Evolutionary conservation across 2,797 vertebrate species (phyloP).

Genomic region (Sphaeramia orbicularis): DNA sequence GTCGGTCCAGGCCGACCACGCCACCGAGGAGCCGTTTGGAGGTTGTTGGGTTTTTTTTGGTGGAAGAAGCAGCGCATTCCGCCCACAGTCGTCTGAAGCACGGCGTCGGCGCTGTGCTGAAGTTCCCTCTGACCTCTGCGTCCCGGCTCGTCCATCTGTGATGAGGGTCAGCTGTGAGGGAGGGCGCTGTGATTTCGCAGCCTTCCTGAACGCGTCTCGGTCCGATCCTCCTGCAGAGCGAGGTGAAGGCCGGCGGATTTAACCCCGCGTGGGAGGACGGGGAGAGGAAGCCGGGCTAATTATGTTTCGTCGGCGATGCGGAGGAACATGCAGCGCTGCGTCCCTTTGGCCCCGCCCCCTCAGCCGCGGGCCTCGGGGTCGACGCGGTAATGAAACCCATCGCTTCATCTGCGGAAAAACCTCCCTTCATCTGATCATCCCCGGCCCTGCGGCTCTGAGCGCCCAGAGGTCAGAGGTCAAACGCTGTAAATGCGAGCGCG

Average conservation of each 20-base stretch:
- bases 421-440: slow-evolving; percentile 42
- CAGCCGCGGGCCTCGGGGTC: slow-evolving; percentile 25
- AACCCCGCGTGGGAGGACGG: slow-evolving; percentile 61
- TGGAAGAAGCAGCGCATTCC: slow-evolving; percentile 34
- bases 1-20: not conserved
- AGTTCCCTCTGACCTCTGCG: slow-evolving; percentile 26
- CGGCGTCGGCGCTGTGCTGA: slow-evolving; percentile 39
- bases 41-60: no score
- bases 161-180: slow-evolving; percentile 63
- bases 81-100: slow-evolving; percentile 33
- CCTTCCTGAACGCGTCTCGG: slow-evolving; percentile 49
- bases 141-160: slow-evolving; percentile 54
- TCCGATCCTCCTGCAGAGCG: slow-evolving; percentile 2
- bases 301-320: slow-evolving; percentile 51
- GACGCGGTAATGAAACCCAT: slow-evolving; percentile 34
- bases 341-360: slow-evolving; percentile 31
- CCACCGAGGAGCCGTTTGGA: not conserved
- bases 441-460: slow-evolving; percentile 33
- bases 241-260: slow-evolving; percentile 30
- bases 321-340: not conserved
- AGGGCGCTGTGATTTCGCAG: slow-evolving; percentile 34
- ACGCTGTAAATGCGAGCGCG: slow-evolving; percentile 66
- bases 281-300: slow-evolving; percentile 51
- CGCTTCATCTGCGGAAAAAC: slow-evolving; percentile 21
- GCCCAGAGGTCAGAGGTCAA: slow-evolving; percentile 69